Conservation (phyloP, 1,140 invertebrate genomes). For the Dryas iulia region DNA sequence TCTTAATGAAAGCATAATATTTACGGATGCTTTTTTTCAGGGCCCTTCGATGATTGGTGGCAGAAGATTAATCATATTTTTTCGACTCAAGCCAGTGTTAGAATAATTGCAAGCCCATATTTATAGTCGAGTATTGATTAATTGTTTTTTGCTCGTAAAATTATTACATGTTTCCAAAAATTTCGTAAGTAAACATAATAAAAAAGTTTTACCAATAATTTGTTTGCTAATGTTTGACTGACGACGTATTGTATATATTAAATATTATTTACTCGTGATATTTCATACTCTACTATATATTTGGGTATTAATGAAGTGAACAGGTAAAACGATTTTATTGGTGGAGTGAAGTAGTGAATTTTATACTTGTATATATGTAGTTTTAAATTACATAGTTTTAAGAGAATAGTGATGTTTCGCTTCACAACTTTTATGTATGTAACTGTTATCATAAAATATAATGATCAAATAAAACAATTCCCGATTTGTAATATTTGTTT, state of each 20-base stretch:
- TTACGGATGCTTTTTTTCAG: conserved; percentile 47
- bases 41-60: conserved; percentile 59
- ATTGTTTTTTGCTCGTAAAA: neutral
- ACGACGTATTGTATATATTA: neutral
- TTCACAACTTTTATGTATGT: conserved; percentile 66
- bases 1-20: neutral
- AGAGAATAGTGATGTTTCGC: conserved; percentile 65
- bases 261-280: conserved; percentile 4
- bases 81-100: conserved; percentile 54
- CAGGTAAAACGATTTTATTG: conserved; percentile 45
- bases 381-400: conserved; percentile 51
- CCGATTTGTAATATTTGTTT: conserved; percentile 47
- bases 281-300: conserved; percentile 37
- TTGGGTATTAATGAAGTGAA: conserved; percentile 34
- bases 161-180: conserved; percentile 1
- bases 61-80: conserved; percentile 28
- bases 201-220: conserved; percentile 5
- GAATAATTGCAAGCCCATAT: conserved; percentile 37
- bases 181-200: neutral
- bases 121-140: conserved; percentile 38
- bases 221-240: neutral
- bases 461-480: conserved; percentile 56
- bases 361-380: conserved; percentile 74
- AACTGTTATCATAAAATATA: conserved; percentile 63
- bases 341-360: conserved; percentile 63